Conservation (phyloP, 2,888 invertebrate genomes). For the Pristionchus arcanus region DNA sequence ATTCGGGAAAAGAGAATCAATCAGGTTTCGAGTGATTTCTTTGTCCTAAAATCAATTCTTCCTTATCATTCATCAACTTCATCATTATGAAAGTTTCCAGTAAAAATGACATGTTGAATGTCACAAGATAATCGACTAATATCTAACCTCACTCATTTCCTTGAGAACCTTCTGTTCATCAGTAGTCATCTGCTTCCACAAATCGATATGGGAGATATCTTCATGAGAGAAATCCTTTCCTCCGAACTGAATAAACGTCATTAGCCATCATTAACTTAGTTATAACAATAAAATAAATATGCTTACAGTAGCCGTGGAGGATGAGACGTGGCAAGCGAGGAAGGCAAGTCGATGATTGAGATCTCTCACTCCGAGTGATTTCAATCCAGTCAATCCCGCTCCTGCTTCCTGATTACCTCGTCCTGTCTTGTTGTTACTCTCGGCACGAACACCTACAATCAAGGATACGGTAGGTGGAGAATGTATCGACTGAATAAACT, state of each 20-base stretch:
- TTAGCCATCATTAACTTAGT: not conserved
- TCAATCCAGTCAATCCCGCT: constrained; percentile 91
- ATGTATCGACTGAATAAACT: not conserved
- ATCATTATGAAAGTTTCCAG: not conserved
- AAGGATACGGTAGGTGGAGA: not conserved
- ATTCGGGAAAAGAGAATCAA: constrained; percentile 93
- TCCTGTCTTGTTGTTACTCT: not conserved
- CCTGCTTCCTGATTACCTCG: constrained; percentile 81
- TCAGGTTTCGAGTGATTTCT: constrained; percentile 90
- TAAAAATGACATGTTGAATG: too few relatives aligned
- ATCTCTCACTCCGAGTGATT: constrained; percentile 90
- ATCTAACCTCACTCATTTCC: constrained; percentile 86
- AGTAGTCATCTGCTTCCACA: constrained; percentile 81
- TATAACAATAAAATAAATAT: not conserved
- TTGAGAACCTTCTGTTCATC: constrained; percentile 86
- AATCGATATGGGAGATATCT: constrained; percentile 87
- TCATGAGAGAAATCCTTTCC: constrained; percentile 90
- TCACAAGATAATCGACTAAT: too few relatives aligned
- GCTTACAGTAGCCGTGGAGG: constrained; percentile 87
- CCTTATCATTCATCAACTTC: constrained; percentile 84
- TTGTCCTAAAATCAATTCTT: constrained; percentile 85
- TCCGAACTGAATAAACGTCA: constrained; percentile 83
- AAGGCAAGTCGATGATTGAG: constrained; percentile 92
- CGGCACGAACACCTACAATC: constrained; percentile 49
- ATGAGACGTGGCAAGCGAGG: constrained; percentile 92